phyloP scores from a whole-genome alignment of 2,797 vertebrate species.

The Eospalax fontanierii region DNA sequence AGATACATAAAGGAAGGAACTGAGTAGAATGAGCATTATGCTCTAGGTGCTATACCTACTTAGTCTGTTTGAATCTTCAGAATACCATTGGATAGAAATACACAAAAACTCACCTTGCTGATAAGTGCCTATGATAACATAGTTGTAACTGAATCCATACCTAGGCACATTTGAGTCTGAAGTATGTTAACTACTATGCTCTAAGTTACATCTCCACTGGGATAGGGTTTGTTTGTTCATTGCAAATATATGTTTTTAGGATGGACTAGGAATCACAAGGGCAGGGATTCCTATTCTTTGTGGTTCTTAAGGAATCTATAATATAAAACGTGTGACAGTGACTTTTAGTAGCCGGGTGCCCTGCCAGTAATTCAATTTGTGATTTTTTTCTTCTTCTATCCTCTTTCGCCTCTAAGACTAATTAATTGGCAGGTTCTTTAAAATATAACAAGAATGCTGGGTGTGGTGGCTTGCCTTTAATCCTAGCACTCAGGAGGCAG shows the following conservation, averaged over 20 bases:
- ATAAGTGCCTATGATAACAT: not conserved
- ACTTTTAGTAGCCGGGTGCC: not conserved
- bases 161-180: slow-evolving; percentile 5
- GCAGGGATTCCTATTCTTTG: not conserved
- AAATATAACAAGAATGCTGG: slow-evolving; percentile 7
- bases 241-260: not conserved
- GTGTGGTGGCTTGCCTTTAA: too few relatives aligned
- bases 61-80: slow-evolving; percentile 6
- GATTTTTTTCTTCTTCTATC: not conserved
- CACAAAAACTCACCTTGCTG: not conserved
- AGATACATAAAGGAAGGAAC: not conserved
- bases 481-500: too few relatives aligned
- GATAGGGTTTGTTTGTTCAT: not conserved
- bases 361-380: slow-evolving; percentile 1
- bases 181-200: not conserved
- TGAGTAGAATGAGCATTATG: not conserved
- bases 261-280: not conserved
- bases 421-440: slow-evolving; percentile 22
- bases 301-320: slow-evolving; percentile 13
- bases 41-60: not conserved
- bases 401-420: not conserved
- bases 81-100: not conserved
- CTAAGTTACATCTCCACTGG: not conserved
- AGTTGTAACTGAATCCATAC: slow-evolving; percentile 2
- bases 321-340: not conserved